Percentiles rank a stretch among this genome's conserved stretches.
Evolutionary conservation across 2,113 vertebrate genomes (phyloP).

Genomic region (Regulus satrapa): DNA sequence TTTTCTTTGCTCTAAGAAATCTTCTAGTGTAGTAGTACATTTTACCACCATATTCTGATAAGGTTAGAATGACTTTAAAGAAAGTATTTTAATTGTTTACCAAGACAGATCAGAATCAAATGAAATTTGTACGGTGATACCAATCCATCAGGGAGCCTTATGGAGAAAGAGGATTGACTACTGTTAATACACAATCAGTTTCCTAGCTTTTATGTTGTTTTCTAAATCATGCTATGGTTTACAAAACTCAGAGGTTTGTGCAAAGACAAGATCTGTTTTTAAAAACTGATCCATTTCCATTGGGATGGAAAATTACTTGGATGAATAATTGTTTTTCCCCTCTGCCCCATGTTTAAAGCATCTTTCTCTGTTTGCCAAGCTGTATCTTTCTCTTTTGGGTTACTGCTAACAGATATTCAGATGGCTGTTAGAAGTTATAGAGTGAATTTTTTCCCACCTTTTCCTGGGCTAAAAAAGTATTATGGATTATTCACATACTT

Average conservation of each 20-base stretch:
- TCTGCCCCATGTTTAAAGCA: not conserved
- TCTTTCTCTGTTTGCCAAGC: not conserved
- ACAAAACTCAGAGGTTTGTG: not conserved
- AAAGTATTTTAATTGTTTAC: not conserved
- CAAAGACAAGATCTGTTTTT: not conserved
- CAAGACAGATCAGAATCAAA: not conserved
- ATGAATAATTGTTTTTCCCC: not conserved
- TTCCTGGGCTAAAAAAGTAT: not conserved
- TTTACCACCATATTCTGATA: not conserved
- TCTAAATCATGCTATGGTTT: not conserved
- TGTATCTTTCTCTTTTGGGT: not conserved
- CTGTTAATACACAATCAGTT: not conserved
- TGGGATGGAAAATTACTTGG: not conserved
- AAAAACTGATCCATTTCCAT: not conserved
- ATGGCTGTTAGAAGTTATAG: not conserved
- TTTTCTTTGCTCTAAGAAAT: not conserved
- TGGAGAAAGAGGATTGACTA: not conserved
- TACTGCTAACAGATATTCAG: not conserved
- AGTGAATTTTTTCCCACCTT: not conserved
- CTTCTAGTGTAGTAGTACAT: not conserved
- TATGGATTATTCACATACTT: not conserved
- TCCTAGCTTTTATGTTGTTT: not conserved
- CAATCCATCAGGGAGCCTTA: not conserved
- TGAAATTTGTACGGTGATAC: not conserved
- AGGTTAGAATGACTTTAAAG: not conserved